phyloP scores from a whole-genome alignment of 2,888 invertebrate genomes.

The Dyspetes luteomarginatus region DNA sequence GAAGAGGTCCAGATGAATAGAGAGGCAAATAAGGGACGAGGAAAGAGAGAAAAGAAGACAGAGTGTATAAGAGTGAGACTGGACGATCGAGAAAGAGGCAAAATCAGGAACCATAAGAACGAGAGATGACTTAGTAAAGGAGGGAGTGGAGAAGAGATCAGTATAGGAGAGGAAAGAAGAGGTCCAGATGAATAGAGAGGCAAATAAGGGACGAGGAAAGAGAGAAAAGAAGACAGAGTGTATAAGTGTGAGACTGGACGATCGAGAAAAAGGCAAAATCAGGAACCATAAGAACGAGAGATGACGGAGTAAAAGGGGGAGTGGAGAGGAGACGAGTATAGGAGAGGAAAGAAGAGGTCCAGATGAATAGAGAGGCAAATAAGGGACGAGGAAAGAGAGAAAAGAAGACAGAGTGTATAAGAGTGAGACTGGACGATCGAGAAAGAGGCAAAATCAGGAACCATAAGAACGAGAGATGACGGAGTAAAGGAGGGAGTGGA shows the following conservation, averaged over 20 bases:
- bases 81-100: constrained; percentile 17
- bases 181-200: constrained; percentile 20
- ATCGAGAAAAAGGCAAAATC: constrained; percentile 17
- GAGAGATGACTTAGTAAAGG: background rate
- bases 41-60: constrained; percentile 35
- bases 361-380: constrained; percentile 33
- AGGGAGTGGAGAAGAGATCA: constrained; percentile 20
- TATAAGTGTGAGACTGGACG: background rate
- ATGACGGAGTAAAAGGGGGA: constrained; percentile 2
- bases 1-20: constrained; percentile 15
- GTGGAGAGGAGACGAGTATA: constrained; percentile 21
- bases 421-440: constrained; percentile 3
- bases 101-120: background rate
- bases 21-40: constrained; percentile 50
- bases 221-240: constrained; percentile 36
- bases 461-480: background rate
- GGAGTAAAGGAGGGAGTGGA: constrained; percentile 20
- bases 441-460: constrained; percentile 6
- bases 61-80: constrained; percentile 11
- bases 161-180: constrained; percentile 33
- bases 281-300: constrained; percentile 1
- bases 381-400: constrained; percentile 45
- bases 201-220: constrained; percentile 47
- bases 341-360: constrained; percentile 30
- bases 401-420: constrained; percentile 32